phyloP scores from a whole-genome alignment of 2,797 vertebrate species.

The Hemibagrus guttatus region DNA sequence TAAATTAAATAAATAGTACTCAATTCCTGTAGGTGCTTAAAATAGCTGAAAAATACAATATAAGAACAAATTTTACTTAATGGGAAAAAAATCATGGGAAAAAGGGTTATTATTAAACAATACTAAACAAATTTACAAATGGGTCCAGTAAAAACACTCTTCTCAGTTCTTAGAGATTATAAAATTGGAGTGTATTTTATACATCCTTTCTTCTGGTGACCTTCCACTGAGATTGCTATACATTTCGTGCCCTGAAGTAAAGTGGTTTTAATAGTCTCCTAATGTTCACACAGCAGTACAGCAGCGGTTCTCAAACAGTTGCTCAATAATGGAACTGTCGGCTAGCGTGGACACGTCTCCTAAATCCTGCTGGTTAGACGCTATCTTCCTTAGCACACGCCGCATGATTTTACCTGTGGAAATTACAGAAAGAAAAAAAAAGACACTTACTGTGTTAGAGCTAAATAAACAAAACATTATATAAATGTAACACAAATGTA shows the following conservation, averaged over 20 bases:
- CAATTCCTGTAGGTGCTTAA: background rate
- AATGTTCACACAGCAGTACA: conserved; percentile 61
- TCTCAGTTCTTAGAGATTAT: conserved; percentile 15
- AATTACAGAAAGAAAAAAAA: too few relatives aligned
- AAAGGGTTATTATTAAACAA: background rate
- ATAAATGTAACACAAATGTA: background rate
- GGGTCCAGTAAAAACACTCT: conserved; percentile 22
- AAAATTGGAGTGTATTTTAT: conserved; percentile 19
- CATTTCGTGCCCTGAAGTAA: background rate
- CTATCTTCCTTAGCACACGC: conserved; percentile 89
- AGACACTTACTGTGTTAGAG: background rate
- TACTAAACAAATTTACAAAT: conserved; percentile 42
- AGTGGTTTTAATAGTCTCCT: conserved; percentile 9
- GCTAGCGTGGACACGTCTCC: conserved; percentile 92
- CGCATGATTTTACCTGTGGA: conserved; percentile 94
- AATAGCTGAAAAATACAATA: conserved; percentile 22
- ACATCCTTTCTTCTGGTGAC: background rate
- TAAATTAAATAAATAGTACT: background rate
- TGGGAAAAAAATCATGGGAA: conserved; percentile 3
- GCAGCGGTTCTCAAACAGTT: conserved; percentile 88
- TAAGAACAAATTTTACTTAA: background rate
- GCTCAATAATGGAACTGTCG: conserved; percentile 83
- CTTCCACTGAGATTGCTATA: background rate
- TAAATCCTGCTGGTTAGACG: conserved; percentile 85
- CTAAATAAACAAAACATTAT: background rate